Evolutionary conservation across 2,888 invertebrate genomes (phyloP), one percentile per base, ranked within the genome.

Genomic region (Habrosyne pyritoides): DNA sequence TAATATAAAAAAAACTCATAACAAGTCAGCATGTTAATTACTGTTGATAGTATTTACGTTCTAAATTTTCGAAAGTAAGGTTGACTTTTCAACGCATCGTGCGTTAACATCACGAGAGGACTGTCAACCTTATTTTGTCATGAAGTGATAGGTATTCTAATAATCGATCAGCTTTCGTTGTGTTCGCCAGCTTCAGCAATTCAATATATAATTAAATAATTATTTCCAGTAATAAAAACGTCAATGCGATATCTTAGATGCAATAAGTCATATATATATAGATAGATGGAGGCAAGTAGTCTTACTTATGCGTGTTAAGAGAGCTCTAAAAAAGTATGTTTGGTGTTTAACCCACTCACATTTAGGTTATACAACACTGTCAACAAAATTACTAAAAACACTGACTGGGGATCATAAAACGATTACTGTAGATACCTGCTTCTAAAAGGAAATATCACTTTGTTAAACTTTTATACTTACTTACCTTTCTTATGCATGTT

Each of bases 141-240:
- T n/a, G n/a, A n/a, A n/a, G n/a, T n/a, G n/a, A n/a, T n/a, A n/a
- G n/a, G n/a, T 22, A 48, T 49, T 49, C 26, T 26, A 49, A 49
- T 24, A 21, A 30, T 28, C 28, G 47, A 21, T 21, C 47, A 21
- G 47, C 47, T 5, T 24, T 7, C 24, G 24, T 5, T 24, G 24
- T 24, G 24, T 24, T 24, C 24, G 42, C 14, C 14, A 42, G 14
- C 42, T 18, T 50, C 21, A 50, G 12, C 28, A 30, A 50, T 30
- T 50, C 28, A 28, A 50, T 50, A 28, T 30, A 50, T 50, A 50
- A 50, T 50, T 28, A 50, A 50, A 28, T 21, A 30, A 24, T 50
- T 50, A 50, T 28, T 10, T 28, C 18, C 28, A 30, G 33, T 8
- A 42, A 18, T 8, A 42, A 18, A 42, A 18, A 42, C 14, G 42